phyloP scores from a whole-genome alignment of 2,113 vertebrate genomes.

The Addax nasomaculatus region DNA sequence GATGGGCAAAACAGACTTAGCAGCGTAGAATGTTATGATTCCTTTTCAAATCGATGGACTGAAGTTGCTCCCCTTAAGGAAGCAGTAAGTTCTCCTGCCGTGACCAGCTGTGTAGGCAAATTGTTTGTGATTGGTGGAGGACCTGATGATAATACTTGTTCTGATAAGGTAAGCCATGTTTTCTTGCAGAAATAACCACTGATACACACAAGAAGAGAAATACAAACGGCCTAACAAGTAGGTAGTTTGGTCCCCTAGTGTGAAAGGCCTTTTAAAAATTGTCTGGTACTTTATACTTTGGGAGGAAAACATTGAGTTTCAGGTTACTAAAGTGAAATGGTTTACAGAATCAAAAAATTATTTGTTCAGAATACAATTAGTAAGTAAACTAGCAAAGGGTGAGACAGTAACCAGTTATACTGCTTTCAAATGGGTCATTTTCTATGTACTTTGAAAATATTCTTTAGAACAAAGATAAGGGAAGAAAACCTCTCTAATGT shows the following conservation, averaged over 20 bases:
- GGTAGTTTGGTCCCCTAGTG: not conserved
- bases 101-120: constrained; percentile 93
- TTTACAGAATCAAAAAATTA: constrained; percentile 16
- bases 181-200: not conserved
- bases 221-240: not conserved
- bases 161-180: constrained; percentile 90
- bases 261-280: not conserved
- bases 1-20: constrained; percentile 96
- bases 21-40: constrained; percentile 97
- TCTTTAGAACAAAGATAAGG: constrained; percentile 2
- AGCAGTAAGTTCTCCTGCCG: constrained; percentile 96
- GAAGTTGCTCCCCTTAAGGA: constrained; percentile 96
- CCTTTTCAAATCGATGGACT: constrained; percentile 97
- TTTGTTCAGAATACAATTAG: not conserved
- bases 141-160: constrained; percentile 95
- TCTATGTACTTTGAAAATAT: not conserved
- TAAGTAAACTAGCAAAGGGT: constrained; percentile 12
- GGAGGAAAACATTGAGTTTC: not conserved
- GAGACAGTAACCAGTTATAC: not conserved
- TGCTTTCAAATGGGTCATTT: not conserved
- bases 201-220: not conserved
- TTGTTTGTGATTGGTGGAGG: constrained; percentile 97
- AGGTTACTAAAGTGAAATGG: not conserved
- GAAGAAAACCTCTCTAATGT: not conserved
- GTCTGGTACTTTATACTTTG: not conserved